These are phyloP conservation scores for Drosophila pruinosa DNA, from an alignment of 1,140 invertebrate genomes.

Conservation along the genomic window DNA sequence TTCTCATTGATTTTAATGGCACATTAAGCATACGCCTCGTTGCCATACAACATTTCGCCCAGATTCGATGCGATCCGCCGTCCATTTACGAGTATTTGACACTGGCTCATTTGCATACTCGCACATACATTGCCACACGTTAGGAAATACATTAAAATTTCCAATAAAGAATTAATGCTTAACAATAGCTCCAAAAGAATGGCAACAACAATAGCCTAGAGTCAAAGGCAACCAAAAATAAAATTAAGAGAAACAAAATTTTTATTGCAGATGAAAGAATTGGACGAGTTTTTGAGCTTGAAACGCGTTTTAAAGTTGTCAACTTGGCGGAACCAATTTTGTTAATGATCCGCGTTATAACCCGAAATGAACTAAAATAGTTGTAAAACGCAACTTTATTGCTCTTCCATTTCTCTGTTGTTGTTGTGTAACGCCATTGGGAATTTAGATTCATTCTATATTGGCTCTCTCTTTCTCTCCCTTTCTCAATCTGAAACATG, in stretches of 20 bases:
- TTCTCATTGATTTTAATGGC: constrained; percentile 73
- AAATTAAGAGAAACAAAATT: constrained; percentile 4
- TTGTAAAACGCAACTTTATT: constrained; percentile 71
- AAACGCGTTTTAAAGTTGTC: constrained; percentile 64
- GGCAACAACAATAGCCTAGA: constrained; percentile 35
- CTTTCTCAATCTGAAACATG: constrained; percentile 35
- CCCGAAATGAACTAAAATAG: constrained; percentile 67
- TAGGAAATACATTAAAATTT: constrained; percentile 57
- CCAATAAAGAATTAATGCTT: constrained; percentile 48
- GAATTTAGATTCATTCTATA: constrained; percentile 23
- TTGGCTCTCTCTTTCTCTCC: constrained; percentile 7
- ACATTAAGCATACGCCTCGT: constrained; percentile 78
- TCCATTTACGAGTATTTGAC: constrained; percentile 51
- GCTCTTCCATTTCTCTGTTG: constrained; percentile 15
- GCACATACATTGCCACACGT: constrained; percentile 15
- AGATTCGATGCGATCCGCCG: constrained; percentile 21
- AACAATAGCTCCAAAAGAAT: constrained; percentile 32
- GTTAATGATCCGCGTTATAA: constrained; percentile 71
- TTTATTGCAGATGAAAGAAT: constrained; percentile 52
- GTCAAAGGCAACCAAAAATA: constrained; percentile 9
- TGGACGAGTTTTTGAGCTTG: constrained; percentile 46
- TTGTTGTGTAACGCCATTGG: constrained; percentile 32
- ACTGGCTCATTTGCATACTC: constrained; percentile 63
- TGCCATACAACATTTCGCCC: constrained; percentile 57
- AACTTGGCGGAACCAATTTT: constrained; percentile 74